Conservation (phyloP, 1,140 invertebrate genomes). For the Pachyrhynchus sulphureomaculatus region DNA sequence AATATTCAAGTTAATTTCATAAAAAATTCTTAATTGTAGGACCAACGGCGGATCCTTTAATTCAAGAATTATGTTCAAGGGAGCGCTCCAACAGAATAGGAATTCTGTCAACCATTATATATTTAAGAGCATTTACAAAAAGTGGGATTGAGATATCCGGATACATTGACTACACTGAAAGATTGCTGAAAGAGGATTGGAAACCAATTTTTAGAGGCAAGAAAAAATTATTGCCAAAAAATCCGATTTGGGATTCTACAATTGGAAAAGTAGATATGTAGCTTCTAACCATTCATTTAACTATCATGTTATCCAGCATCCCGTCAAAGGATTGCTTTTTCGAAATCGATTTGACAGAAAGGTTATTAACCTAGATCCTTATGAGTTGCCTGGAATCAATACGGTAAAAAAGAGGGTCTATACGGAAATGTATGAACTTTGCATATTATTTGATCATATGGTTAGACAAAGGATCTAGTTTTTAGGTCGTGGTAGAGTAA, state of each 20-base stretch:
- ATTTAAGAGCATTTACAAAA: too few species aligned
- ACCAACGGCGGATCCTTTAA: too few species aligned
- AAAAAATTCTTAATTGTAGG: too few species aligned
- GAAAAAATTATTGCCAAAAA: constrained; percentile 53
- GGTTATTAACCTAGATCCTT: constrained; percentile 59
- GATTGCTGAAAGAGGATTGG: too few species aligned
- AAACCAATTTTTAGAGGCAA: constrained; percentile 24
- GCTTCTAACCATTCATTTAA: constrained; percentile 33
- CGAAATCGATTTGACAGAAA: constrained; percentile 64
- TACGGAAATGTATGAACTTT: constrained; percentile 57
- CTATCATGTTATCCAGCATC: constrained; percentile 32
- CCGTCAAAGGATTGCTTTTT: constrained; percentile 60
- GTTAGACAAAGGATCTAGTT: constrained; percentile 55
- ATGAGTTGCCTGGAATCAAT: constrained; percentile 54
- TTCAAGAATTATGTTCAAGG: too few species aligned
- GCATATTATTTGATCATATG: constrained; percentile 66
- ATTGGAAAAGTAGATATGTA: constrained; percentile 61
- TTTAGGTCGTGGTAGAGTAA: too few species aligned
- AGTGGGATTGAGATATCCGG: too few species aligned
- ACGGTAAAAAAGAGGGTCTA: constrained; percentile 56
- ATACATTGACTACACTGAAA: too few species aligned
- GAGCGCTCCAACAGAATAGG: too few species aligned
- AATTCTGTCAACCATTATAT: too few species aligned
- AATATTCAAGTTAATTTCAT: too few species aligned
- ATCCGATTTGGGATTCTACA: constrained; percentile 71